Conservation (phyloP, 2,888 invertebrate species). For the Leptinotarsa haldemani region DNA sequence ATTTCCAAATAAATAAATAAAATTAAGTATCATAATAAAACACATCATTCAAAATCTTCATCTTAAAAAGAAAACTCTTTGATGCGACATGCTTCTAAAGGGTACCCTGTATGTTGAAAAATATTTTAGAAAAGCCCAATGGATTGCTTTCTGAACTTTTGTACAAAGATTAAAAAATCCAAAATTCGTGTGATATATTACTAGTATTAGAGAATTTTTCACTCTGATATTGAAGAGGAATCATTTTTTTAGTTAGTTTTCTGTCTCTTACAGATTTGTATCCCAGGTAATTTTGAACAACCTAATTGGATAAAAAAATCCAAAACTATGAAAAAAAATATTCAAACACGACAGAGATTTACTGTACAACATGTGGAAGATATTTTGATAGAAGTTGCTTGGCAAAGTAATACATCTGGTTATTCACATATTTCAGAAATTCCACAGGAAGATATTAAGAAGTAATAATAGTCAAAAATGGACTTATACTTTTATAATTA, state of each 20-base stretch:
- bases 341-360: constrained; percentile 67
- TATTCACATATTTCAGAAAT: constrained; percentile 78
- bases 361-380: constrained; percentile 87
- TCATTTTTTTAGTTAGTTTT: background rate
- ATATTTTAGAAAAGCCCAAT: no score
- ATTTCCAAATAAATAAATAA: no score
- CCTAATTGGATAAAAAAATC: constrained; percentile 85
- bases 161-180: background rate
- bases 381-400: constrained; percentile 84
- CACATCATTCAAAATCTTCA: no score
- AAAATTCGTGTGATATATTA: background rate
- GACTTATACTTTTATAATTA: constrained; percentile 6
- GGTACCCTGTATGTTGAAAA: no score
- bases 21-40: no score
- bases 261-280: constrained; percentile 62
- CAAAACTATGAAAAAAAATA: constrained; percentile 74
- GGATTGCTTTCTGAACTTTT: no score
- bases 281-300: constrained; percentile 75
- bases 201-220: no score
- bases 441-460: constrained; percentile 82
- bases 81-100: no score
- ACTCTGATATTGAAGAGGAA: no score
- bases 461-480: constrained; percentile 55
- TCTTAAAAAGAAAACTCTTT: no score
- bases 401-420: constrained; percentile 74